Conservation (phyloP, 1,140 invertebrate species). For the Fragariocoptes setiger region DNA sequence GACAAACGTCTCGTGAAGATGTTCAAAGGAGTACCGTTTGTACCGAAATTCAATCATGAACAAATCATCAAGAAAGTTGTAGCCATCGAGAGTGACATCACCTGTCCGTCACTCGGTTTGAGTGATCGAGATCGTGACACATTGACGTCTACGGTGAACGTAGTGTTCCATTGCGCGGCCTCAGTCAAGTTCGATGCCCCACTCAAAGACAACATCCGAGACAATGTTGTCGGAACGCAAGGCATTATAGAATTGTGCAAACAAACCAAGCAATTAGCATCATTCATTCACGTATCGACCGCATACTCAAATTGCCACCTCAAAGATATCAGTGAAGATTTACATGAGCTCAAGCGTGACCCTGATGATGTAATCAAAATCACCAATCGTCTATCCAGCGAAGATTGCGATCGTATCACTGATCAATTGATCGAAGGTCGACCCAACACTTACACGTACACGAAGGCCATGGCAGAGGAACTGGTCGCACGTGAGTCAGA, state of each 20-base stretch:
- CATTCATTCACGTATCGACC: constrained; percentile 33
- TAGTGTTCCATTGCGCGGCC: constrained; percentile 90
- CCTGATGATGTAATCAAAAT: constrained; percentile 12
- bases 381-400: constrained; percentile 32
- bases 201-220: constrained; percentile 39
- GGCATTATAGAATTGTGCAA: constrained; percentile 24
- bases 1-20: constrained; percentile 13
- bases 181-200: constrained; percentile 96
- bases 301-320: constrained; percentile 44
- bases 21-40: constrained; percentile 2
- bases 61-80: constrained; percentile 31
- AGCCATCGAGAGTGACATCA: constrained; percentile 62
- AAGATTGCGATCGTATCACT: constrained; percentile 27
- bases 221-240: constrained; percentile 61
- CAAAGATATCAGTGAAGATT: constrained; percentile 20
- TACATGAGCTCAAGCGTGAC: constrained; percentile 25
- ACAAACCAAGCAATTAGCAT: constrained; percentile 9
- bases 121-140: constrained; percentile 34
- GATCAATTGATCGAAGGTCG: constrained; percentile 24
- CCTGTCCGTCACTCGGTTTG: constrained; percentile 53
- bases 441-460: constrained; percentile 54
- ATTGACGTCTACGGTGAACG: constrained; percentile 36
- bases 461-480: constrained; percentile 39
- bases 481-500: constrained; percentile 30
- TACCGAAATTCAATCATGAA: constrained; percentile 1